phyloP scores from a whole-genome alignment of 1,140 invertebrate species.

The Lordiphosa clarofinis region DNA sequence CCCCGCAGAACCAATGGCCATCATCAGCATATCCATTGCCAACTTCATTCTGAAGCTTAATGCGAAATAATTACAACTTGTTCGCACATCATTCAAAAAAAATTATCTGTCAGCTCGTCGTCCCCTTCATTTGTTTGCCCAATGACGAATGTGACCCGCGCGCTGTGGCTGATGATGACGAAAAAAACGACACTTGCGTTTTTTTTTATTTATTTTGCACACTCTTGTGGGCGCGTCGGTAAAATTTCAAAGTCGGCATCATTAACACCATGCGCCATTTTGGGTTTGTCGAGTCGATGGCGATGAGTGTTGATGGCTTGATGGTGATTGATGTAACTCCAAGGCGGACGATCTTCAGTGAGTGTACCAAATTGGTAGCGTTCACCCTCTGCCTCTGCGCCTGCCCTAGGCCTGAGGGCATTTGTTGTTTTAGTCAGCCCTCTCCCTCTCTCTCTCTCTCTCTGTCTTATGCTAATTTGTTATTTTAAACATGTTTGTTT shows the following conservation, averaged over 20 bases:
- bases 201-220: conserved; percentile 51
- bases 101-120: conserved; percentile 60
- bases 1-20: conserved; percentile 5
- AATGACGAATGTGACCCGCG: conserved; percentile 61
- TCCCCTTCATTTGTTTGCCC: conserved; percentile 65
- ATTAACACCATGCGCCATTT: conserved; percentile 72
- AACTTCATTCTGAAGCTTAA: conserved; percentile 41
- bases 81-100: conserved; percentile 71
- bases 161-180: conserved; percentile 10
- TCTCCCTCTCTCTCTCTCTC: conserved; percentile 7
- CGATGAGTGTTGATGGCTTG: conserved; percentile 37
- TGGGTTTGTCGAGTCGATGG: conserved; percentile 28
- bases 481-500: conserved; percentile 78
- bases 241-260: conserved; percentile 75
- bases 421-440: conserved; percentile 47
- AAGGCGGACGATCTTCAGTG: conserved; percentile 43
- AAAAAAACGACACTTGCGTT: conserved; percentile 70
- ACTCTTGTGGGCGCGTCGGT: conserved; percentile 66
- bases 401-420: conserved; percentile 23
- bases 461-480: conserved; percentile 72
- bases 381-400: conserved; percentile 6
- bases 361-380: conserved; percentile 51
- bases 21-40: conserved; percentile 29
- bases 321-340: conserved; percentile 66
- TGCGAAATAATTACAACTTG: conserved; percentile 75